A percentile compares a stretch with the other conserved stretches of the same genome.
These are phyloP conservation scores for Eonycteris spelaea DNA, from an alignment of 2,113 vertebrate genomes.

Conservation along the genomic window DNA sequence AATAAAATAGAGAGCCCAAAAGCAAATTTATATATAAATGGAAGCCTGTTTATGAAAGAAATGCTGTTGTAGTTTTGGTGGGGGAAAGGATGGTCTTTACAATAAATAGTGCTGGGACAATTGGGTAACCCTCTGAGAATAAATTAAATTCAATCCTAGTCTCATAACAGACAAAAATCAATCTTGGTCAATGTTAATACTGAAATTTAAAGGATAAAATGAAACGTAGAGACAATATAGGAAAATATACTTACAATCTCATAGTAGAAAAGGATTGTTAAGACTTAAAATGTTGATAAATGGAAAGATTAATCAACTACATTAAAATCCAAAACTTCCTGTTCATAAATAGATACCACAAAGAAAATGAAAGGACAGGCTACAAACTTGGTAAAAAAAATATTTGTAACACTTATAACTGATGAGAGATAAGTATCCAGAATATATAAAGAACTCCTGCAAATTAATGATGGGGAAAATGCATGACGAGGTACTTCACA, in stretches of 20 bases:
- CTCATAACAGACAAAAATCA: background rate
- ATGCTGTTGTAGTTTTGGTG: background rate
- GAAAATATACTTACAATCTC: conserved; percentile 4
- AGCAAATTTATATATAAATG: conserved; percentile 9
- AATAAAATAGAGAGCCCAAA: conserved; percentile 26
- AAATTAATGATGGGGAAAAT: background rate
- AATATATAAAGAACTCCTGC: background rate
- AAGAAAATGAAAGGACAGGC: conserved; percentile 3
- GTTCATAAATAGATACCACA: background rate
- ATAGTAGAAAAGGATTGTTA: conserved; percentile 18
- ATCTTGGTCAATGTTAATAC: background rate
- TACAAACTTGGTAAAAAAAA: conserved; percentile 2
- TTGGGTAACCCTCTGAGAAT: background rate
- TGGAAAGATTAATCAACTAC: background rate
- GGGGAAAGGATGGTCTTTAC: conserved; percentile 20
- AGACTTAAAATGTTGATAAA: conserved; percentile 21
- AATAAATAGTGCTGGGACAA: background rate
- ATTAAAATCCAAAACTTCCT: background rate
- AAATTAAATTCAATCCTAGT: background rate
- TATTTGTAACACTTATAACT: background rate
- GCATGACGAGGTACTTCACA: background rate
- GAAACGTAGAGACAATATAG: background rate
- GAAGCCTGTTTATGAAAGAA: conserved; percentile 21
- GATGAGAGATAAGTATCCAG: background rate
- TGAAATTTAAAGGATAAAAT: conserved; percentile 42